phyloP scores from a whole-genome alignment of 2,797 vertebrate genomes.

The Philypnodon macrostomus region DNA sequence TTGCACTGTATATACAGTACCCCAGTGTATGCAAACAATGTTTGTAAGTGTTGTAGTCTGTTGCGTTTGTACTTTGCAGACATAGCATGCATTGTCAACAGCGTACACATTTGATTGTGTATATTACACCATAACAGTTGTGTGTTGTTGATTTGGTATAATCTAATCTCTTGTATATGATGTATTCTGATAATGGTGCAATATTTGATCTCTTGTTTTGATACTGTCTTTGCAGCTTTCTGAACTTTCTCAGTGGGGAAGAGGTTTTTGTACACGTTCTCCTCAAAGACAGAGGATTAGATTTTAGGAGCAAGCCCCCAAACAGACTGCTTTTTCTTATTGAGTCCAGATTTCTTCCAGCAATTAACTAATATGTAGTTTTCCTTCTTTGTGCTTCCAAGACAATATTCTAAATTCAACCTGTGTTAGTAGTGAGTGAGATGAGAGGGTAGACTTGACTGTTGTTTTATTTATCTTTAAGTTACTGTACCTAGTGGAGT shows the following conservation, averaged over 20 bases:
- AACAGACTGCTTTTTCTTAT: conserved; percentile 51
- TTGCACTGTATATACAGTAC: conserved; percentile 68
- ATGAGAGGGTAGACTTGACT: conserved; percentile 48
- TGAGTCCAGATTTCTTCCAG: conserved; percentile 75
- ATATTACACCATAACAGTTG: conserved; percentile 71
- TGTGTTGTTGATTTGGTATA: conserved; percentile 62
- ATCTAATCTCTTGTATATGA: conserved; percentile 70
- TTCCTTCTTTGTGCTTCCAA: conserved; percentile 79
- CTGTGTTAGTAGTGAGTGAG: conserved; percentile 25
- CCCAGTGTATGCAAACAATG: conserved; percentile 73
- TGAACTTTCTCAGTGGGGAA: conserved; percentile 52
- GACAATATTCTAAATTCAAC: conserved; percentile 46
- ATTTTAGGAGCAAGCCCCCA: conserved; percentile 39
- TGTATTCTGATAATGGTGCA: conserved; percentile 79
- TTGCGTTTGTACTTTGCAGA: conserved; percentile 69
- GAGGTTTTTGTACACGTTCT: conserved; percentile 48
- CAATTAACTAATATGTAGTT: conserved; percentile 56
- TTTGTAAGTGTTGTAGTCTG: conserved; percentile 67
- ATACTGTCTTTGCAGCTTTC: conserved; percentile 72
- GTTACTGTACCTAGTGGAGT: conserved; percentile 23
- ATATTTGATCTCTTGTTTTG: conserved; percentile 79
- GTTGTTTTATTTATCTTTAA: conserved; percentile 43
- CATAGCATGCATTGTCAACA: conserved; percentile 69
- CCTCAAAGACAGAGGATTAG: conserved; percentile 40
- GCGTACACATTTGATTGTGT: conserved; percentile 70